Conservation (phyloP, 2,797 vertebrate genomes). For the Typhlichthys eigenmanni region DNA sequence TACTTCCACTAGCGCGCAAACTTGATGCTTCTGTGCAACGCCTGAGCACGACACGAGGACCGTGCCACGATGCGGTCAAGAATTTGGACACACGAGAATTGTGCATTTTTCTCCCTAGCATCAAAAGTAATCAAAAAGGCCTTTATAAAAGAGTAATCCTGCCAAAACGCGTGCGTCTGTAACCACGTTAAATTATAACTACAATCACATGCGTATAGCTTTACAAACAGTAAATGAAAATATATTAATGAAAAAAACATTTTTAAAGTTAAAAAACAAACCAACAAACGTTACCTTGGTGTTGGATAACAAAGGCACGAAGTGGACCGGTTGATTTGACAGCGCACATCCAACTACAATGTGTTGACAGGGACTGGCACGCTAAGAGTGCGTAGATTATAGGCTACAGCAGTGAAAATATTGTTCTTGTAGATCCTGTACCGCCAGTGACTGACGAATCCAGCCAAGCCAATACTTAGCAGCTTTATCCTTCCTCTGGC, state of each 20-base stretch:
- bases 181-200: neutral
- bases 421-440: slow-evolving; percentile 18
- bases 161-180: neutral
- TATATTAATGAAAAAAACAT: too few relatives aligned
- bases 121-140: neutral
- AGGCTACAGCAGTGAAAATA: neutral
- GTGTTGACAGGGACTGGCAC: slow-evolving; percentile 1
- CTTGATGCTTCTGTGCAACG: slow-evolving; percentile 15
- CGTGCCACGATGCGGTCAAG: neutral
- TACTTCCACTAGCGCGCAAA: neutral
- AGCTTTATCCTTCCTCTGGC: slow-evolving; percentile 14
- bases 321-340: slow-evolving; percentile 11
- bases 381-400: neutral
- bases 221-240: too few relatives aligned
- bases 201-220: neutral
- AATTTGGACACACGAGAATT: too few relatives aligned
- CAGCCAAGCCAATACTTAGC: slow-evolving; percentile 20
- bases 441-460: slow-evolving; percentile 13
- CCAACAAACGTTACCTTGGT: slow-evolving; percentile 32
- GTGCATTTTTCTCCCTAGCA: neutral
- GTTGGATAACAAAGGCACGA: neutral
- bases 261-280: too few relatives aligned
- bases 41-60: neutral
- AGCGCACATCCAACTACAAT: slow-evolving; percentile 34
- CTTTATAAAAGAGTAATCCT: too few relatives aligned